These are phyloP conservation scores for Drosophila borborema DNA, from an alignment of 2,888 invertebrate genomes.

Conservation along the genomic window DNA sequence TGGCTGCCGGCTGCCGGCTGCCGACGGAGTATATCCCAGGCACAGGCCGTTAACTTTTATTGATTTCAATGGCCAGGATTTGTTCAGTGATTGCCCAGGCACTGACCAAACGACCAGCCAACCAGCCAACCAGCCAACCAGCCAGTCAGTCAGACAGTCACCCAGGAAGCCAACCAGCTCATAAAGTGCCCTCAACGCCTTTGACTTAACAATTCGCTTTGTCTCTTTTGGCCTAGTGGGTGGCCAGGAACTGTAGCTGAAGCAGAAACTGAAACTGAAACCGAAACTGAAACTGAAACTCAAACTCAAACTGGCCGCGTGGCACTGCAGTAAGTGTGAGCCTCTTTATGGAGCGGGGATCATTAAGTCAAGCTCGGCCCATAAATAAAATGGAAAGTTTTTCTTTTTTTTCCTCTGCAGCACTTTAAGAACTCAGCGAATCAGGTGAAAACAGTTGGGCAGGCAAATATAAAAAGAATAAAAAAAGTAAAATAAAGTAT, in stretches of 20 bases:
- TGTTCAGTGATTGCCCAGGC: slow-evolving; percentile 76
- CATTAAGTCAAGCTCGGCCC: slow-evolving; percentile 82
- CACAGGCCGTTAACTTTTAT: slow-evolving; percentile 83
- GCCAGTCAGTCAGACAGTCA: slow-evolving; percentile 27
- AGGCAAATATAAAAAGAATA: background rate
- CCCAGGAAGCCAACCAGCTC: slow-evolving; percentile 45
- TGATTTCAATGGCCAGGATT: slow-evolving; percentile 83
- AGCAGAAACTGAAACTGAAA: slow-evolving; percentile 1
- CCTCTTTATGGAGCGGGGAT: slow-evolving; percentile 49
- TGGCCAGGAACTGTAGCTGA: slow-evolving; percentile 5
- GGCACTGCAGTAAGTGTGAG: slow-evolving; percentile 20
- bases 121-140: slow-evolving; percentile 7
- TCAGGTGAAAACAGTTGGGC: slow-evolving; percentile 37
- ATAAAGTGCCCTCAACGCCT: slow-evolving; percentile 80
- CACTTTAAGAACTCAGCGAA: slow-evolving; percentile 39
- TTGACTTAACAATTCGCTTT: slow-evolving; percentile 81
- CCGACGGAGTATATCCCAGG: slow-evolving; percentile 24
- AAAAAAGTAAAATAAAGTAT: background rate
- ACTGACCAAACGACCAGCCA: slow-evolving; percentile 36
- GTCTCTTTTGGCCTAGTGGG: slow-evolving; percentile 49
- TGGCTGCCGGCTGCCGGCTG: slow-evolving; percentile 13
- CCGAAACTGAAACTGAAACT: background rate
- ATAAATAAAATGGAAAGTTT: slow-evolving; percentile 79
- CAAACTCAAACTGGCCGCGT: background rate
- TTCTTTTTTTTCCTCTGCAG: slow-evolving; percentile 23